Evolutionary conservation across 2,113 vertebrate species (phyloP).

Genomic region (Coracopsis vasa): DNA sequence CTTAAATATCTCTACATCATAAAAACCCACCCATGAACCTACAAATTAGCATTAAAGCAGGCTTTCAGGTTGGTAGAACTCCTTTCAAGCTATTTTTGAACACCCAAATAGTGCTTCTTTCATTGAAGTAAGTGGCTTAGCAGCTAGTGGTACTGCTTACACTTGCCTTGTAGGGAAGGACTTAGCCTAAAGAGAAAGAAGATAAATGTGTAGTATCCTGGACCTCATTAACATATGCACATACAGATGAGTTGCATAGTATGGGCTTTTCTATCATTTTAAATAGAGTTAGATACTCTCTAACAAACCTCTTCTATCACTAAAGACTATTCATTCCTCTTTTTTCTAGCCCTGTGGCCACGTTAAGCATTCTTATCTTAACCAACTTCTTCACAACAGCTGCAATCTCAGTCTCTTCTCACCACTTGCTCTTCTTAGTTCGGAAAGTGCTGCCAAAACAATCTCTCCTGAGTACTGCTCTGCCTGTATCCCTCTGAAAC

Average conservation of each 20-base stretch:
- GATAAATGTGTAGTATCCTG: background rate
- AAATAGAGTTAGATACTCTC: background rate
- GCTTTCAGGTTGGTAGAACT: background rate
- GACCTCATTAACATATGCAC: background rate
- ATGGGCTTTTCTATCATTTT: background rate
- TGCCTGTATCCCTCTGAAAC: background rate
- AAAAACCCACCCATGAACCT: background rate
- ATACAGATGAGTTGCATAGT: background rate
- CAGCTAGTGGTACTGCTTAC: background rate
- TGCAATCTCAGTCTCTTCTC: background rate
- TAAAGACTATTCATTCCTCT: background rate
- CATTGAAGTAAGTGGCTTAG: background rate
- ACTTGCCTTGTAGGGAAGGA: background rate
- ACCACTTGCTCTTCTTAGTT: background rate
- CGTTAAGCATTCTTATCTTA: fast-evolving
- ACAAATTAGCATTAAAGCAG: background rate
- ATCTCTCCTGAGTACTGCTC: background rate
- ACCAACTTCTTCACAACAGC: background rate
- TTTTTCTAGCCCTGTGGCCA: background rate
- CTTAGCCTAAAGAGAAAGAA: background rate
- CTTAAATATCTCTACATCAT: background rate
- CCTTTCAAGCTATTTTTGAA: background rate
- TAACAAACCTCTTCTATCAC: background rate
- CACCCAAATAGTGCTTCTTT: background rate
- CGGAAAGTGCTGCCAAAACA: background rate